Percentiles rank a stretch among this genome's conserved stretches.
Evolutionary conservation across 1,140 invertebrate species (phyloP).

Genomic region (Chelonus insularis): DNA sequence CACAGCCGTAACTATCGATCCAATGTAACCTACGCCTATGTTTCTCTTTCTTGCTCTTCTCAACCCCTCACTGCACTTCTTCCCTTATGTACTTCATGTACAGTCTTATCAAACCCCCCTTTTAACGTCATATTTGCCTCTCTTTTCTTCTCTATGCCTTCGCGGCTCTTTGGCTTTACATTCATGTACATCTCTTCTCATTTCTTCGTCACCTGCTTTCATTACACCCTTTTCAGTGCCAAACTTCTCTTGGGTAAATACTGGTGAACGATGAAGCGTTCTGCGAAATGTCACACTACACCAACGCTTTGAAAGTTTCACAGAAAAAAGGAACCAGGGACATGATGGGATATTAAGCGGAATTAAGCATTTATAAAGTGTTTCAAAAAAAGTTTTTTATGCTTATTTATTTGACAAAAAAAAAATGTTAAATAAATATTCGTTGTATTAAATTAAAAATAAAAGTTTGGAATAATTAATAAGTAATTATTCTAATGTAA

Average conservation of each 20-base stretch:
- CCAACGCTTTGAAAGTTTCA: constrained; percentile 2
- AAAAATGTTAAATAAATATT: too few relatives aligned
- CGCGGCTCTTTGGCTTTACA: too few relatives aligned
- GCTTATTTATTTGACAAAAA: too few relatives aligned
- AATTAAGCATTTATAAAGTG: too few relatives aligned
- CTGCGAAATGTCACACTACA: not conserved
- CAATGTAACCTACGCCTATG: constrained; percentile 39
- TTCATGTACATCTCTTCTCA: not conserved
- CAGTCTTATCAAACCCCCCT: not conserved
- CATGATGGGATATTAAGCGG: too few relatives aligned
- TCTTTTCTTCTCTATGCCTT: too few relatives aligned
- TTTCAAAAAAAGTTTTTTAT: too few relatives aligned
- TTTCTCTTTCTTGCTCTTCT: constrained; percentile 21
- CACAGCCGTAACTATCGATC: constrained; percentile 47
- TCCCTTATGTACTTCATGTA: constrained; percentile 8
- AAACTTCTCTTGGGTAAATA: not conserved
- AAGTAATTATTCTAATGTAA: too few relatives aligned
- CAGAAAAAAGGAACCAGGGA: too few relatives aligned
- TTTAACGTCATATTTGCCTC: not conserved
- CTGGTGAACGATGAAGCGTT: not conserved
- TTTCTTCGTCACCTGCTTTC: not conserved
- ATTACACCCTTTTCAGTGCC: constrained; percentile 2
- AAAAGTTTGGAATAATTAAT: too few relatives aligned
- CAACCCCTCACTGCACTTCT: constrained; percentile 6
- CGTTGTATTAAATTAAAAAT: too few relatives aligned